Percentiles rank a stretch among this genome's conserved stretches.
phyloP scores from a whole-genome alignment of 2,888 invertebrate species.

The Oscheius sp. region DNA sequence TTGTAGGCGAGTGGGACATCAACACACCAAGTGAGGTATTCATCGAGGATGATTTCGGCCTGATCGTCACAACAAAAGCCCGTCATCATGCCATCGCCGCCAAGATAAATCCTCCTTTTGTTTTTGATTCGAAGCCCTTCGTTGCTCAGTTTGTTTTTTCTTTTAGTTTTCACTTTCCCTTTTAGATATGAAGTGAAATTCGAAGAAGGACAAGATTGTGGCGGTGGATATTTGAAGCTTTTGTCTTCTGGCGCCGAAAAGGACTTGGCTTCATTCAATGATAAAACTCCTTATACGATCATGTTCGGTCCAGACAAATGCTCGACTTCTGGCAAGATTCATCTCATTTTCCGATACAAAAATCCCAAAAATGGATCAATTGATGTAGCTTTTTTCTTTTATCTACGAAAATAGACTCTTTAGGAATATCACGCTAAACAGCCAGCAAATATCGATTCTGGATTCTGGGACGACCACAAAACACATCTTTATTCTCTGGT shows the following conservation, averaged over 20 bases:
- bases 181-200: conserved; percentile 77
- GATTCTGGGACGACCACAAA: conserved; percentile 83
- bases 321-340: conserved; percentile 90
- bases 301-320: conserved; percentile 99
- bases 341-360: conserved; percentile 90
- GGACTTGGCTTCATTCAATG: conserved; percentile 71
- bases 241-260: conserved; percentile 79
- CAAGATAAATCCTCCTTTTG: conserved; percentile 81
- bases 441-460: conserved; percentile 77
- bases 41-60: conserved; percentile 84
- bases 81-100: conserved; percentile 91
- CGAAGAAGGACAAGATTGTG: conserved; percentile 96
- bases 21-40: conserved; percentile 82
- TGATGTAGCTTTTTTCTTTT: conserved; percentile 74
- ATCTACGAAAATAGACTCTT: not conserved
- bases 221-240: conserved; percentile 95
- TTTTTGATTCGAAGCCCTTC: conserved; percentile 80
- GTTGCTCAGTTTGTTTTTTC: conserved; percentile 83
- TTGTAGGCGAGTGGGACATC: conserved; percentile 77
- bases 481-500: conserved; percentile 87
- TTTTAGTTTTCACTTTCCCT: not conserved
- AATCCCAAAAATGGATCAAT: conserved; percentile 89
- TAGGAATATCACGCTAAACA: conserved; percentile 94
- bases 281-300: conserved; percentile 95
- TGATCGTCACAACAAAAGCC: conserved; percentile 89